Base-by-base conservation (phyloP, 2,888 invertebrate species). In the Lacanobia wlatinum region DNA sequence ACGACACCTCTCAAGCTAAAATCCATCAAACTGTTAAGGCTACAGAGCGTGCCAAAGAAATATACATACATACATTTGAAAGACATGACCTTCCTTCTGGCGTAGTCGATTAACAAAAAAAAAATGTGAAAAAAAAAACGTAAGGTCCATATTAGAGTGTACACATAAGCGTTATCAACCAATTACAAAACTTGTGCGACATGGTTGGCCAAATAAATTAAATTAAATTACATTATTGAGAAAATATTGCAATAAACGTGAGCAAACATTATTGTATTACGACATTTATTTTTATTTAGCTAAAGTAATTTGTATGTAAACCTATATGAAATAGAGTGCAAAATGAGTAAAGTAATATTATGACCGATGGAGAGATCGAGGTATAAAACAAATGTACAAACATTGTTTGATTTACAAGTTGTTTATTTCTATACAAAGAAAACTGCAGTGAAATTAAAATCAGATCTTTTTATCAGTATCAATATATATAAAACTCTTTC, bases 331-430 rank as follows among this genome's bases (percentile, higher is more conserved):
- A 28, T 28, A 28, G 28, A 14, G n/a, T 48, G n/a, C 9, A 70
- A 72, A 34, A 60, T 60, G 3, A 14, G 1, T 23, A 3, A 40
- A 16, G 10, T 43, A 50, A 34, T 38, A 12, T 12, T 56, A 12
- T 3, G 43, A 65, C 21, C 0, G 21, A 38, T 14, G 16, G 18
- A 18, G 6, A 70, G 28, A 5, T 6, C n/a, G 28, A 28, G 38
- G 28, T 28, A 40, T 14, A 9, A 4, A 60, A 71, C 62, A 71
- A 34, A 38, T 74, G 71, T 62, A 46, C 23, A 62, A 74, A 74
- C 21, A 60, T 7, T 55, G 38, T 18, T 43, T 34, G 71, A 38
- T 55, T 34, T 71, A 55, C 10, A 16, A 46, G 53, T 23, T 23
- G 34, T 23, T 71, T 38, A 16, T 55, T 70, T 46, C 0, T 1